A percentile compares a stretch with the other conserved stretches of the same genome.
Evolutionary conservation across 2,797 vertebrate species (phyloP).

Genomic region (Anguilla marmorata): DNA sequence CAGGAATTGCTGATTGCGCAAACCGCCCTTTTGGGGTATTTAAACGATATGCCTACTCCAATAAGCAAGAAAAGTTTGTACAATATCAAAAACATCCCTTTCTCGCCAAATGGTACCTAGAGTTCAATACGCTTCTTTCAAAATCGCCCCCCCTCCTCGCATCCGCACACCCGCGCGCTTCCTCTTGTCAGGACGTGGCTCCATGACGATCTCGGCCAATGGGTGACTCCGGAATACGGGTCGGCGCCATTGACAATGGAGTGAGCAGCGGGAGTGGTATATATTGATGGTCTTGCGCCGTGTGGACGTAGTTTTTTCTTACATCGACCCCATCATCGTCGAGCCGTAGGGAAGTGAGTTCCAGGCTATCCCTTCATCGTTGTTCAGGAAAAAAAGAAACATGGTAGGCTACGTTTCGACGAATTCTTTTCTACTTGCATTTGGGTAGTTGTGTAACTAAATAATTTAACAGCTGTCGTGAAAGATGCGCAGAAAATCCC

Average conservation of each 20-base stretch:
- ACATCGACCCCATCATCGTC: slow-evolving; percentile 30
- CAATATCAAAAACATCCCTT: not conserved
- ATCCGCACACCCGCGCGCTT: slow-evolving; percentile 11
- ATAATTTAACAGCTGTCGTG: not conserved
- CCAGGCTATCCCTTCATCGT: slow-evolving; percentile 8
- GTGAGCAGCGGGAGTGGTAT: slow-evolving; percentile 1
- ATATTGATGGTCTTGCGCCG: not conserved
- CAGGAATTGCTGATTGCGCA: not conserved
- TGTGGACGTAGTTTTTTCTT: slow-evolving; percentile 18
- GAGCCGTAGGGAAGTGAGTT: slow-evolving; percentile 30
- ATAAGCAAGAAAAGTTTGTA: not conserved
- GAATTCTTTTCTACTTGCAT: not conserved
- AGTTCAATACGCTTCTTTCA: slow-evolving; percentile 2
- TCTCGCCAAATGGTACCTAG: slow-evolving; percentile 15
- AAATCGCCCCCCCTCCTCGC: not conserved
- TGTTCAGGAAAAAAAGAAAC: slow-evolving; percentile 21
- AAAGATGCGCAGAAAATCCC: not conserved
- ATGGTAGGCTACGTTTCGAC: slow-evolving; percentile 27
- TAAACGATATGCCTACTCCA: not conserved
- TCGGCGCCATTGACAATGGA: slow-evolving; percentile 23
- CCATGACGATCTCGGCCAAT: slow-evolving; percentile 23
- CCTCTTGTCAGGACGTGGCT: not conserved
- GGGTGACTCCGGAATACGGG: not conserved
- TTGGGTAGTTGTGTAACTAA: not conserved
- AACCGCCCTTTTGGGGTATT: not conserved